These are phyloP conservation scores for Exaiptasia diaphana DNA, from an alignment of 64 coral and sea anemone genomes.

Conservation along the genomic window DNA sequence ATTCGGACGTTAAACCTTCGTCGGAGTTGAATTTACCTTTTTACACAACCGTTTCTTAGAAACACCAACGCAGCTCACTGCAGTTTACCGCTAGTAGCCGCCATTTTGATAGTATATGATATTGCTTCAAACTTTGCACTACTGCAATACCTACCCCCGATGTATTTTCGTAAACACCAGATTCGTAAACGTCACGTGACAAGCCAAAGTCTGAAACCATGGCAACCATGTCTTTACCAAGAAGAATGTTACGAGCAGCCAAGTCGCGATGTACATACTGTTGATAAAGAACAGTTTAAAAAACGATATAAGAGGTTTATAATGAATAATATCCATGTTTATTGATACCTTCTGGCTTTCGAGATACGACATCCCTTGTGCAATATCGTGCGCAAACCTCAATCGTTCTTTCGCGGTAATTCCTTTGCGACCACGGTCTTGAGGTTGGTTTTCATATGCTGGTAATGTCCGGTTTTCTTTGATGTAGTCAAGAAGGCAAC, in stretches of 20 bases:
- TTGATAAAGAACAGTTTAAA: background rate
- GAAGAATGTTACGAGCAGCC: background rate
- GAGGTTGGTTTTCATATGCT: slow-evolving; percentile 3
- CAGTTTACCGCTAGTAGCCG: too few species aligned
- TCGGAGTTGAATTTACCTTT: too few species aligned
- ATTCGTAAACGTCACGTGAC: background rate
- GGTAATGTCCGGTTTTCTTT: background rate
- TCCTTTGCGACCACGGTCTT: background rate
- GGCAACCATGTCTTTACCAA: background rate
- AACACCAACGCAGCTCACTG: too few species aligned
- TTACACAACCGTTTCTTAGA: too few species aligned
- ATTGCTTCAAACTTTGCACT: too few species aligned
- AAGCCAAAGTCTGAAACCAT: background rate
- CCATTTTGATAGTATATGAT: too few species aligned
- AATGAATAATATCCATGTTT: too few species aligned
- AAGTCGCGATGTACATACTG: background rate
- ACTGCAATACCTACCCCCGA: too few species aligned
- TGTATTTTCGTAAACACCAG: background rate
- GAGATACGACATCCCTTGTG: slow-evolving; percentile 65
- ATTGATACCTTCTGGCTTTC: slow-evolving; percentile 47
- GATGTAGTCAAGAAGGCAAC: slow-evolving; percentile 52
- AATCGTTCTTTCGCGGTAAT: slow-evolving; percentile 4
- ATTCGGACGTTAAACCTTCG: too few species aligned
- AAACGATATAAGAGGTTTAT: too few species aligned
- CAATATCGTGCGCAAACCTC: slow-evolving; percentile 58